Evolutionary conservation across 2,797 vertebrate species (phyloP).

Genomic region (Diplodus puntazzo): DNA sequence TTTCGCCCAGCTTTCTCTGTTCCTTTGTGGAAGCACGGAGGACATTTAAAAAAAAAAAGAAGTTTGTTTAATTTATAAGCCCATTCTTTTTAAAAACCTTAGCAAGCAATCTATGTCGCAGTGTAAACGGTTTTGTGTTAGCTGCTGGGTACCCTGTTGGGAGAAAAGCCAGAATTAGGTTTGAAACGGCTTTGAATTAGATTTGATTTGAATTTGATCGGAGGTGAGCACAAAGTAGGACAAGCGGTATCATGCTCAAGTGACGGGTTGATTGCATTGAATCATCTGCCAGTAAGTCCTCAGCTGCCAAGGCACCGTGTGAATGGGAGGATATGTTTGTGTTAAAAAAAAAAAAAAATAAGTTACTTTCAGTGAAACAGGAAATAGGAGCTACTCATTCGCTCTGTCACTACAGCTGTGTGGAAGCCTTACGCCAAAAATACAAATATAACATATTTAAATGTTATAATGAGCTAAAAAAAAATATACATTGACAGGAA

Average conservation of each 20-base stretch:
- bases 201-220: conserved; percentile 70
- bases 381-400: conserved; percentile 21
- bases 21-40: conserved; percentile 26
- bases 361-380: conserved; percentile 22
- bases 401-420: neutral
- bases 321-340: conserved; percentile 36
- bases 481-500: conserved; percentile 1
- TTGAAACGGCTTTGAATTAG: conserved; percentile 59
- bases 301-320: conserved; percentile 57
- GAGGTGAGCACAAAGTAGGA: conserved; percentile 63
- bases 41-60: conserved; percentile 11
- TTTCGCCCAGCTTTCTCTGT: conserved; percentile 25
- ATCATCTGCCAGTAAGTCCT: conserved; percentile 64
- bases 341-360: neutral
- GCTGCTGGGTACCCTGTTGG: conserved; percentile 10
- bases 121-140: conserved; percentile 26
- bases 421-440: neutral
- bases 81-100: conserved; percentile 28
- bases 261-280: conserved; percentile 70
- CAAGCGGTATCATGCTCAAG: conserved; percentile 60
- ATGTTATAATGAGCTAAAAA: neutral
- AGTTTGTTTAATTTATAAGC: conserved; percentile 39
- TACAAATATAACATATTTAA: no score
- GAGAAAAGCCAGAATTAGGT: conserved; percentile 34
- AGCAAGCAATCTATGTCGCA: conserved; percentile 23